Evolutionary conservation across 2,888 invertebrate species (phyloP).

Genomic region (Incurvaria masculella): DNA sequence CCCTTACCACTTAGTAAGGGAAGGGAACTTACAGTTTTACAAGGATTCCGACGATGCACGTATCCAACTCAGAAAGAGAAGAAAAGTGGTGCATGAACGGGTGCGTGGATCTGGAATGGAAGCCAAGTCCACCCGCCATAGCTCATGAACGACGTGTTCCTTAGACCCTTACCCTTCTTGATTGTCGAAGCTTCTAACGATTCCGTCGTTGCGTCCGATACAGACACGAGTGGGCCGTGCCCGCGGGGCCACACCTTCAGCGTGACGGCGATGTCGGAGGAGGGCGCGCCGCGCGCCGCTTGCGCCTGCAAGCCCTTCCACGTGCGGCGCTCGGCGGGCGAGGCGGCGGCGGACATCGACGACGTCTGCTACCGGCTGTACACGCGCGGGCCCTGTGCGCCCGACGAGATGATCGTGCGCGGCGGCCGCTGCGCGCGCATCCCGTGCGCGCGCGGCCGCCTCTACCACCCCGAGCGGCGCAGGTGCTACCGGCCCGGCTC

Average conservation of each 20-base stretch:
- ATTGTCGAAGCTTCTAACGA: too few relatives aligned
- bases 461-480: slow-evolving; percentile 71
- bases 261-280: slow-evolving; percentile 42
- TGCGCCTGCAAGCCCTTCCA: slow-evolving; percentile 72
- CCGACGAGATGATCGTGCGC: slow-evolving; percentile 66
- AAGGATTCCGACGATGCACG: too few relatives aligned
- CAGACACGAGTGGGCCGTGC: slow-evolving; percentile 75
- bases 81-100: too few relatives aligned
- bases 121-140: too few relatives aligned
- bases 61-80: too few relatives aligned
- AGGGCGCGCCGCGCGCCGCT: slow-evolving; percentile 43
- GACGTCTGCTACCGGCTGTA: slow-evolving; percentile 74
- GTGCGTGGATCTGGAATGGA: too few relatives aligned
- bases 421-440: slow-evolving; percentile 65
- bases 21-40: too few relatives aligned
- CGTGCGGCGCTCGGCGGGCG: slow-evolving; percentile 44
- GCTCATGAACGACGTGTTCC: too few relatives aligned
- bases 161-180: too few relatives aligned
- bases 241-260: slow-evolving; percentile 68
- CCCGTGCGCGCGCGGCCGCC: slow-evolving; percentile 70
- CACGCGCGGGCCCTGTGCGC: slow-evolving; percentile 74
- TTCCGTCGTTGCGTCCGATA: slow-evolving; percentile 12
- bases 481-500: slow-evolving; percentile 78
- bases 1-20: too few relatives aligned
- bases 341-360: slow-evolving; percentile 43